A percentile compares a stretch with the other conserved stretches of the same genome.
Evolutionary conservation across 2,888 invertebrate genomes (phyloP).

Genomic region (Dione juno): DNA sequence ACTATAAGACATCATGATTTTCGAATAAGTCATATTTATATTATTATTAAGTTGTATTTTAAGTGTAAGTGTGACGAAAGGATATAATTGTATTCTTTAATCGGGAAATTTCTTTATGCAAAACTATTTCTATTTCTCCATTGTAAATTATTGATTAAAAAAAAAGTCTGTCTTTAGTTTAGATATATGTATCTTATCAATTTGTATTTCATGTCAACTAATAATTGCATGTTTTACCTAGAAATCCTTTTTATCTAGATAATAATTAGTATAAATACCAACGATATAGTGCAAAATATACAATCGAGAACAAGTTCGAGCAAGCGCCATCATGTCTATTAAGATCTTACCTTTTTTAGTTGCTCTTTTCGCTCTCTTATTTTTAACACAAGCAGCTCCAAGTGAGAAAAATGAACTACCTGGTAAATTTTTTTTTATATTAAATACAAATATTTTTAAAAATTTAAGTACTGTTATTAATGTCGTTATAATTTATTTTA

Average conservation of each 20-base stretch:
- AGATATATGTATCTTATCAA: not conserved
- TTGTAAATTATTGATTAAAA: too few species aligned
- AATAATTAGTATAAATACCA: not conserved
- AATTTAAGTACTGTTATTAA: too few species aligned
- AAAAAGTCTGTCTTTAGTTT: not conserved
- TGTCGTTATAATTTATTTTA: too few species aligned
- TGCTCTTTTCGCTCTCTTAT: conserved; percentile 7
- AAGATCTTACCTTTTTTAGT: conserved; percentile 3
- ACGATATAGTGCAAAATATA: not conserved
- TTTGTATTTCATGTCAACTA: not conserved
- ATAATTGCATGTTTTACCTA: not conserved
- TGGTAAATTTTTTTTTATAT: too few species aligned
- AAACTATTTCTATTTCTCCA: too few species aligned
- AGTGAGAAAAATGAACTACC: conserved; percentile 19
- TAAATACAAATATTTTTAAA: not conserved
- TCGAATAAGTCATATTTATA: too few species aligned
- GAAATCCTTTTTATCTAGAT: conserved; percentile 2
- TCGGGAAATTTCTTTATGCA: too few species aligned
- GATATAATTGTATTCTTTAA: too few species aligned
- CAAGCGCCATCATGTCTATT: conserved; percentile 19
- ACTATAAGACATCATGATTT: too few species aligned
- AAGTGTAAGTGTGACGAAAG: too few species aligned
- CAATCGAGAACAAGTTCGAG: not conserved
- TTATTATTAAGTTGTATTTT: too few species aligned
- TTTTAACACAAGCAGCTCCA: conserved; percentile 17